These are phyloP conservation scores for Meta bourneti DNA, from an alignment of 2,888 invertebrate genomes.

Conservation along the genomic window DNA sequence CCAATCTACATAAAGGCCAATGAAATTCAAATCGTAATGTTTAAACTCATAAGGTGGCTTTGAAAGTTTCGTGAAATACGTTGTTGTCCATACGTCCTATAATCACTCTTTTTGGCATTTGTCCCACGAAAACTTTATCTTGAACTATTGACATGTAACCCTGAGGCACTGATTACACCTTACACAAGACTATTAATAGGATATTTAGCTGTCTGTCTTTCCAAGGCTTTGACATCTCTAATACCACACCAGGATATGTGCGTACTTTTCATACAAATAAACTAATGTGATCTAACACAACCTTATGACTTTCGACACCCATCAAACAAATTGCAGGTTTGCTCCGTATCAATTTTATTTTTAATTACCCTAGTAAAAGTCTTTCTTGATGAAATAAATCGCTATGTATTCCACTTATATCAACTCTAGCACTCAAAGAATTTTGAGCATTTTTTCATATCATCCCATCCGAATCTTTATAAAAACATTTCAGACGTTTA, in stretches of 20 bases:
- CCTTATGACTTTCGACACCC: conserved; percentile 51
- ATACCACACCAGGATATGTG: conserved; percentile 77
- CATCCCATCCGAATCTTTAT: conserved; percentile 56
- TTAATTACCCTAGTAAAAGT: conserved; percentile 38
- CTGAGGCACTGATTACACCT: background rate
- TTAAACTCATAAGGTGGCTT: conserved; percentile 39
- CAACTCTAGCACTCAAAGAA: conserved; percentile 26
- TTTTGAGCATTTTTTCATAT: conserved; percentile 24
- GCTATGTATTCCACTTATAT: conserved; percentile 59
- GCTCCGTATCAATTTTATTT: conserved; percentile 64
- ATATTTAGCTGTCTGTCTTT: conserved; percentile 33
- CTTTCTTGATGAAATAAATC: conserved; percentile 67
- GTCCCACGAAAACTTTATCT: too few species aligned
- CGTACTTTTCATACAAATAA: conserved; percentile 77
- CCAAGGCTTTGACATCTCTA: conserved; percentile 78
- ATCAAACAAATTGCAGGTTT: conserved; percentile 67
- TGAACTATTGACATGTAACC: conserved; percentile 78
- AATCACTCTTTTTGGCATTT: too few species aligned
- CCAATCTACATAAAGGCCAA: conserved; percentile 33
- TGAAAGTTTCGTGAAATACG: conserved; percentile 11
- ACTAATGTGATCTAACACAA: conserved; percentile 76
- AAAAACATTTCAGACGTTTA: conserved; percentile 20
- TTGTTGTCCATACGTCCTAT: conserved; percentile 78
- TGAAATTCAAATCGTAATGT: conserved; percentile 54
- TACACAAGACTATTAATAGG: conserved; percentile 29